Base-by-base conservation (phyloP, 2,113 vertebrate species). In the Centropus bengalensis region DNA sequence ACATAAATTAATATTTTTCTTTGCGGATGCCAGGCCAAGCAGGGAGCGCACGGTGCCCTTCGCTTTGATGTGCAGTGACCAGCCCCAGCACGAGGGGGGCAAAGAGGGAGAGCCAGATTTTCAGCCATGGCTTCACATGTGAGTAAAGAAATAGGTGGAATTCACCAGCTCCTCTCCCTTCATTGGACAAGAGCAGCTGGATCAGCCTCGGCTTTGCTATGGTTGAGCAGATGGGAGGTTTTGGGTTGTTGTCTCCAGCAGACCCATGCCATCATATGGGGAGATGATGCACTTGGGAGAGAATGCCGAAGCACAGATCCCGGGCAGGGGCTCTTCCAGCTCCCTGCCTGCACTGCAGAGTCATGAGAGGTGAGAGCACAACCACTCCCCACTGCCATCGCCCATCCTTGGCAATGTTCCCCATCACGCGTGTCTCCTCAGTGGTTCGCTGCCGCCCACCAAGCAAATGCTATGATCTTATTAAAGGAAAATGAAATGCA, bases 401-500 rank as follows among this genome's bases (percentile, higher is more conserved):
- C 82, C 75, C 0, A 0, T 63, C 76, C 75, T 28, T 12, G 60
- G 86, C 38, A 15, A 77, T 8, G 59, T 67, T 92, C 78, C 32
- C 78, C 84, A 86, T 18, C 93, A 78, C 40, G 24, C 79, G 76
- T 9, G 64, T 67, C 94, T 91, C 56, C 91, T 90, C 14, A 0
- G 17, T 8, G 54, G 60, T 78, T 93, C 36, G 1, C 66, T 68
- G 80, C 94, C 4, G 2, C 80, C 90, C 14, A 56, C 96, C 36
- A n/a, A 96, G 95, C 85, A 83, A 95, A 94, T 2, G 10, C 88
- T 88, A 91, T 93, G 93, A 95, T 96, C 95, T 96, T 96, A 96
- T 95, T 94, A 95, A 96, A 96, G 60, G 85, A 75, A 94, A 95
- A 94, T 33, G 91, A 90, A 96, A 90, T 4, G n/a, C 88, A 30